Percentiles rank a stretch among this genome's conserved stretches.
Conservation (phyloP, 2,113 vertebrate species). For the Oryzias curvinotus region DNA sequence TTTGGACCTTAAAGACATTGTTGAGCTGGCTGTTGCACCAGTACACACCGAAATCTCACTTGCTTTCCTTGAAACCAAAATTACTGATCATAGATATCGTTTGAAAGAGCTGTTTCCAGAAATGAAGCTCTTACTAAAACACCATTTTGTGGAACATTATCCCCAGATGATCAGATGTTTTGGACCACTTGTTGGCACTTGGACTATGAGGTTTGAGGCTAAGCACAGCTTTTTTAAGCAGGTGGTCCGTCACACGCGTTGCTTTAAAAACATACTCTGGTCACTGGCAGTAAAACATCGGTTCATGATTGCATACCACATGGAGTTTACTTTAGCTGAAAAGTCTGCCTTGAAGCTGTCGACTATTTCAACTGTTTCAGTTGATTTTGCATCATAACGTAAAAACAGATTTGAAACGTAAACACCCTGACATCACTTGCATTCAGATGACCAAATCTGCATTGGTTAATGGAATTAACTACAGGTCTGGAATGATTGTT, state of each 20-base stretch:
- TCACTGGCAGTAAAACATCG: too few species aligned
- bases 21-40: neutral
- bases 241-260: conserved; percentile 1
- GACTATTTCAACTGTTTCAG: too few species aligned
- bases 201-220: conserved; percentile 2
- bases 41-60: neutral
- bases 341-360: too few species aligned
- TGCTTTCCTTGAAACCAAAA: conserved; percentile 1
- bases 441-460: conserved; percentile 14
- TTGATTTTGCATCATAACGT: conserved; percentile 19
- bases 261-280: conserved; percentile 4
- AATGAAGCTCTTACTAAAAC: neutral
- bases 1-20: conserved; percentile 7
- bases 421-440: conserved; percentile 9
- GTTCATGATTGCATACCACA: too few species aligned
- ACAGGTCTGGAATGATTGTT: conserved; percentile 4
- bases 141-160: conserved; percentile 14
- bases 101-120: conserved; percentile 11
- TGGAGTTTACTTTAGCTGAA: too few species aligned
- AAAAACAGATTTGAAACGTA: neutral
- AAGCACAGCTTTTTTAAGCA: conserved; percentile 7
- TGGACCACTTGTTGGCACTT: neutral
- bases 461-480: conserved; percentile 7
- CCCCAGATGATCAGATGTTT: conserved; percentile 9
- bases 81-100: neutral